A percentile compares a stretch with the other conserved stretches of the same genome.
These are phyloP conservation scores for Indri indri DNA, from an alignment of 2,113 vertebrate species.

Conservation along the genomic window DNA sequence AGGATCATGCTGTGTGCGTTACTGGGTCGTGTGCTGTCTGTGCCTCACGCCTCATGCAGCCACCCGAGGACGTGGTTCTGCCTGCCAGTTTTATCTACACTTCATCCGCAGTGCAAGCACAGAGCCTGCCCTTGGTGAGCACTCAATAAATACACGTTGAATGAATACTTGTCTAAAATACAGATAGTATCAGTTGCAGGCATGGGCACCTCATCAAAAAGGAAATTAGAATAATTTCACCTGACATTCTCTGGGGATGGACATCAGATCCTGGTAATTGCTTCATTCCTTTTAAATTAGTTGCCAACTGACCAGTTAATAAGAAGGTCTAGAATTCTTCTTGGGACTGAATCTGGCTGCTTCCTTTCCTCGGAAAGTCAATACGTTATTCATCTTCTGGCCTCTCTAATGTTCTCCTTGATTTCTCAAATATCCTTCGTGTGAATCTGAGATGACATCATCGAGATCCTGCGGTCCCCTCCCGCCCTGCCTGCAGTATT, in stretches of 20 bases:
- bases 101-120: neutral
- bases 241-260: constrained; percentile 1
- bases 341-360: constrained; percentile 38
- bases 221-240: constrained; percentile 52
- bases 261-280: constrained; percentile 52
- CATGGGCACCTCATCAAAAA: constrained; percentile 45
- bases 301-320: constrained; percentile 59
- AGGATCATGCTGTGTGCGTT: rapidly evolving
- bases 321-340: constrained; percentile 58
- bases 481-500: neutral
- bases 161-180: constrained; percentile 17
- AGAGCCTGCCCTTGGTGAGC: neutral
- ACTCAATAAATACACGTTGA: neutral
- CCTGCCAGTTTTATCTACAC: neutral
- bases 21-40: neutral
- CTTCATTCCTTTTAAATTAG: constrained; percentile 60
- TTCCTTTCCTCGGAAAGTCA: constrained; percentile 66
- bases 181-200: constrained; percentile 2
- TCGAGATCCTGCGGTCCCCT: neutral
- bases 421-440: constrained; percentile 55
- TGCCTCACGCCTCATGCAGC: too few species aligned
- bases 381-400: constrained; percentile 71
- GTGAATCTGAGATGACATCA: constrained; percentile 52
- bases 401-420: constrained; percentile 33
- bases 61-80: neutral